Evolutionary conservation across 2,797 vertebrate species (phyloP).

Genomic region (Poecilia velifera): DNA sequence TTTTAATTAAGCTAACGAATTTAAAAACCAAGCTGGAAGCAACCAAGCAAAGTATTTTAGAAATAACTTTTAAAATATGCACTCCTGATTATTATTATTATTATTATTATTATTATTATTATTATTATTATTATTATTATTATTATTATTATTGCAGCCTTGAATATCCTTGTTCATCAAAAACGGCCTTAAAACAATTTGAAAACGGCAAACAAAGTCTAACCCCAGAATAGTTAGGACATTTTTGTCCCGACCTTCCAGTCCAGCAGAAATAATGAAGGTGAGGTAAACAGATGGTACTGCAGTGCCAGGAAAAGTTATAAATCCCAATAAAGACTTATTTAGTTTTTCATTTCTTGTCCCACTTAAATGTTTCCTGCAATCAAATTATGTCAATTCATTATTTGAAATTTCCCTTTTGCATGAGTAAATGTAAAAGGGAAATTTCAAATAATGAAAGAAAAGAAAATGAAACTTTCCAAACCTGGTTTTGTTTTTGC

Average conservation of each 20-base stretch:
- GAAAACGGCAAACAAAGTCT: background rate
- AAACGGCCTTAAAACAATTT: background rate
- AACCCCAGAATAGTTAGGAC: background rate
- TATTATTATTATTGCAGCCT: background rate
- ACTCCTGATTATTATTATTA: background rate
- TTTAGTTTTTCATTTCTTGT: background rate
- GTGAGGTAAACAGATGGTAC: background rate
- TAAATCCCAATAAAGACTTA: background rate
- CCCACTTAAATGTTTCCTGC: background rate
- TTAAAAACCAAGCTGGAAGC: conserved; percentile 9
- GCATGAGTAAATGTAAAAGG: background rate
- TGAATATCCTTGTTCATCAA: too few relatives aligned
- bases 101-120: background rate
- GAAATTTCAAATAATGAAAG: background rate
- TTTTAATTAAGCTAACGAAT: conserved; percentile 43
- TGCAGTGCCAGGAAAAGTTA: too few relatives aligned
- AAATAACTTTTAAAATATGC: background rate
- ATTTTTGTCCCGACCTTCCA: background rate
- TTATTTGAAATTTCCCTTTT: background rate
- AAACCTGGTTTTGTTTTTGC: too few relatives aligned
- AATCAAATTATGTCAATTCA: background rate
- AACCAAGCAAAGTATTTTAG: conserved; percentile 23
- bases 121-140: background rate
- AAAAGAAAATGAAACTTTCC: background rate
- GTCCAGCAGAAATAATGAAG: too few relatives aligned